Evolutionary conservation across 2,113 vertebrate genomes (phyloP).

Genomic region (Crotalus horridus): DNA sequence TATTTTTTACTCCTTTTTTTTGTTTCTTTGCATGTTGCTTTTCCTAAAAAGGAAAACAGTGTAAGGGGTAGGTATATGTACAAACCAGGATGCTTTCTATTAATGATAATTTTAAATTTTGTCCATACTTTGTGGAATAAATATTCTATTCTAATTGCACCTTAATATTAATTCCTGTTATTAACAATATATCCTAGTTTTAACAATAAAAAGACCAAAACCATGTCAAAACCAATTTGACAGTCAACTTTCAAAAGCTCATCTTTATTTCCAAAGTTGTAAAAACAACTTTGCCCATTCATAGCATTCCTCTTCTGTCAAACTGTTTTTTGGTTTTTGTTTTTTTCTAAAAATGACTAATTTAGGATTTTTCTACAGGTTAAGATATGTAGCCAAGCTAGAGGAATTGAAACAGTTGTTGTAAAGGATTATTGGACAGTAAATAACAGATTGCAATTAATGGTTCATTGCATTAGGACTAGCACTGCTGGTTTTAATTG

Average conservation of each 20-base stretch:
- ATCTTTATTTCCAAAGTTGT: background rate
- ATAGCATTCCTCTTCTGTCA: background rate
- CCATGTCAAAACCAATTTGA: background rate
- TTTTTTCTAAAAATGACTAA: background rate
- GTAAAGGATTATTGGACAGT: background rate
- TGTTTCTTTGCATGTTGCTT: background rate
- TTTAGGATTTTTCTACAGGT: background rate
- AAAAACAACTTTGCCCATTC: background rate
- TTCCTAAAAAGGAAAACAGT: background rate
- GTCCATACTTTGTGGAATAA: background rate
- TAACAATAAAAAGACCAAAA: background rate
- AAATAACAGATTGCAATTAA: background rate
- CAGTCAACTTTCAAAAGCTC: background rate
- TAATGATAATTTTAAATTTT: background rate
- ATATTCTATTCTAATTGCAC: background rate
- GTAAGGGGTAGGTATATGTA: background rate
- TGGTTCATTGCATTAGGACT: conserved; percentile 4
- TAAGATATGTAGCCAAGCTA: background rate
- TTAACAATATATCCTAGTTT: background rate
- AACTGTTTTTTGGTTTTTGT: background rate
- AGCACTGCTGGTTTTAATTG: background rate
- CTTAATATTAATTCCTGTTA: background rate
- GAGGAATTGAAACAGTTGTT: background rate
- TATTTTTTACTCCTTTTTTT: background rate
- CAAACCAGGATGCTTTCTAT: background rate